Evolutionary conservation across 2,888 invertebrate genomes (phyloP).

Genomic region (Pheosia tremula): DNA sequence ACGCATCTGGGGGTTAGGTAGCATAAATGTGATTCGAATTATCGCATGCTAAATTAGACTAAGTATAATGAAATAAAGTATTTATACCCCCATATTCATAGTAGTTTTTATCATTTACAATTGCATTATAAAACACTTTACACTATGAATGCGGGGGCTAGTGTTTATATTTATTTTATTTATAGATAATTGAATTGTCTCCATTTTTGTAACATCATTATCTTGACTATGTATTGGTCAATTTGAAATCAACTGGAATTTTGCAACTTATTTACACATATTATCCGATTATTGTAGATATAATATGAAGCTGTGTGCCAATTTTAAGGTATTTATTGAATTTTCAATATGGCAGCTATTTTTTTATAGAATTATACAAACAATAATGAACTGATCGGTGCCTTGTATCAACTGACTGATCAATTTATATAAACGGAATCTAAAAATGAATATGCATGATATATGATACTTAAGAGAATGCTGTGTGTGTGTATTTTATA

Average conservation of each 20-base stretch:
- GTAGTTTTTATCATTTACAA: too few relatives aligned
- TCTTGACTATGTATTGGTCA: too few relatives aligned
- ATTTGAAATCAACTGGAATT: too few relatives aligned
- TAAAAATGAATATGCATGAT: slow-evolving; percentile 11
- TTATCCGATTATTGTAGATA: not conserved
- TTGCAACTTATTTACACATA: not conserved
- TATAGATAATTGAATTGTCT: slow-evolving; percentile 5
- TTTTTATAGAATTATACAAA: slow-evolving; percentile 44
- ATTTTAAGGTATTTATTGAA: slow-evolving; percentile 15
- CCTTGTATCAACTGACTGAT: slow-evolving; percentile 70
- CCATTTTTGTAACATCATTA: not conserved
- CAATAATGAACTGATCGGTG: slow-evolving; percentile 59
- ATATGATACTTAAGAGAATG: slow-evolving; percentile 23
- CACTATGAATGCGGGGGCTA: too few relatives aligned
- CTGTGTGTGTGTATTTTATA: slow-evolving; percentile 14
- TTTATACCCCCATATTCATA: not conserved
- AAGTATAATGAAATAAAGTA: not conserved
- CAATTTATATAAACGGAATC: slow-evolving; percentile 41
- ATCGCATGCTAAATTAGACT: too few relatives aligned
- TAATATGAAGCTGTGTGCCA: slow-evolving; percentile 27
- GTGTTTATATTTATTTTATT: slow-evolving; percentile 2
- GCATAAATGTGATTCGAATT: too few relatives aligned
- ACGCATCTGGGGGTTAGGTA: too few relatives aligned
- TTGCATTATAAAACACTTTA: too few relatives aligned
- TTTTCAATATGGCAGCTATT: slow-evolving; percentile 42